Conservation (phyloP, 2,888 invertebrate species). For the Cantharis rufa region DNA sequence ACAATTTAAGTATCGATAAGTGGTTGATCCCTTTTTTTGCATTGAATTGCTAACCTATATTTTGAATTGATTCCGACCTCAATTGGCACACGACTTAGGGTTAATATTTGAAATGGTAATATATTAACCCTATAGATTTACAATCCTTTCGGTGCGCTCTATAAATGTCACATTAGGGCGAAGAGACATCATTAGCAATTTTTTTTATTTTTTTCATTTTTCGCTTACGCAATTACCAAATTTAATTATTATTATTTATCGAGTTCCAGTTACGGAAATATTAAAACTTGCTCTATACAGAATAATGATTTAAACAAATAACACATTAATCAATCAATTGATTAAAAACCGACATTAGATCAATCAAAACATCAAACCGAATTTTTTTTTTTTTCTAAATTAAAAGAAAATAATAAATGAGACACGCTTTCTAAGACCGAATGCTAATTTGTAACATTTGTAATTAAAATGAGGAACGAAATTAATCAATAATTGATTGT, state of each 20-base stretch:
- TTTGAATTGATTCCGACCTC: constrained; percentile 29
- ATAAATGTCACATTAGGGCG: background rate
- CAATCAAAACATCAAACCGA: background rate
- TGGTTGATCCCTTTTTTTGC: constrained; percentile 19
- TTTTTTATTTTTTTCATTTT: background rate
- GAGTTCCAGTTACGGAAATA: background rate
- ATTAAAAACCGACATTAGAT: constrained; percentile 1
- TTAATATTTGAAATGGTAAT: constrained; percentile 14
- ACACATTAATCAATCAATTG: constrained; percentile 4
- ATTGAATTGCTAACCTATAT: constrained; percentile 30
- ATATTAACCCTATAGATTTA: background rate
- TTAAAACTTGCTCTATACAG: background rate
- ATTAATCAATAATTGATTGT: background rate
- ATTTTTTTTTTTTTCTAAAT: background rate
- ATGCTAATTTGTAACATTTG: background rate
- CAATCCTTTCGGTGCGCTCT: background rate
- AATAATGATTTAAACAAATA: background rate
- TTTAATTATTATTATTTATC: background rate
- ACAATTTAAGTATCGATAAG: constrained; percentile 33
- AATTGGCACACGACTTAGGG: constrained; percentile 29
- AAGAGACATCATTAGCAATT: background rate
- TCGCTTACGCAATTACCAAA: background rate
- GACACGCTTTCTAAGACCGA: background rate
- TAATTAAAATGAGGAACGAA: background rate
- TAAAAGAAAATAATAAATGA: background rate